A percentile compares a stretch with the other conserved stretches of the same genome.
Conservation (phyloP, 2,888 invertebrate genomes). For the Microplitis deprimator region DNA sequence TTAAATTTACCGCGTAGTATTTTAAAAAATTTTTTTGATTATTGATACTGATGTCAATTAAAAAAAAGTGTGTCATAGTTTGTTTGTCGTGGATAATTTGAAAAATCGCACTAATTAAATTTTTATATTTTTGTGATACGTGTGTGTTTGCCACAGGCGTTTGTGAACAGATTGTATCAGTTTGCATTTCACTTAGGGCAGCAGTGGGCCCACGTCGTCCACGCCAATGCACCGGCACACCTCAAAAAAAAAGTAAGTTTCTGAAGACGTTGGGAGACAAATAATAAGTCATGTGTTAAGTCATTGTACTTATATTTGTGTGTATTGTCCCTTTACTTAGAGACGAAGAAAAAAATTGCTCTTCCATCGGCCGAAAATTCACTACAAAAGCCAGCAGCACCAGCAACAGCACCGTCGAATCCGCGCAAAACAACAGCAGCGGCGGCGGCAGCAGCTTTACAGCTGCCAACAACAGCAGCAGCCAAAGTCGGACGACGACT, state of each 20-base stretch:
- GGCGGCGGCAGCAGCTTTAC: slow-evolving; percentile 56
- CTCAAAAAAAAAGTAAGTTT: slow-evolving; percentile 78
- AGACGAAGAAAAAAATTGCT: slow-evolving; percentile 84
- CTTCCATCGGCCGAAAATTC: slow-evolving; percentile 90
- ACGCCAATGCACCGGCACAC: slow-evolving; percentile 74
- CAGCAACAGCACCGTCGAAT: slow-evolving; percentile 45
- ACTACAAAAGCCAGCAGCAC: slow-evolving; percentile 79
- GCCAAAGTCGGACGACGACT: slow-evolving; percentile 70
- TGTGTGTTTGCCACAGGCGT: slow-evolving; percentile 73
- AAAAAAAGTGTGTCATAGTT: background rate
- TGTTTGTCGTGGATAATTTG: slow-evolving; percentile 14
- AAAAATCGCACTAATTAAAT: slow-evolving; percentile 23
- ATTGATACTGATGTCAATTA: background rate
- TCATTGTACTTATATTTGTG: slow-evolving; percentile 43
- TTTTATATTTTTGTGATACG: slow-evolving; percentile 70
- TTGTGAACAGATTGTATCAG: slow-evolving; percentile 78
- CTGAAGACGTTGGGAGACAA: background rate
- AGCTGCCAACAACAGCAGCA: slow-evolving; percentile 45
- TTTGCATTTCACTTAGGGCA: slow-evolving; percentile 84
- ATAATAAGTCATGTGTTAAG: background rate
- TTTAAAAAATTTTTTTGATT: background rate
- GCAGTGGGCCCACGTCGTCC: slow-evolving; percentile 80
- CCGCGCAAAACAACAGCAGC: slow-evolving; percentile 12
- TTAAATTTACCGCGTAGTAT: background rate
- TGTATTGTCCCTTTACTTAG: slow-evolving; percentile 66